Percentiles rank a stretch among this genome's conserved stretches.
Conservation (phyloP, 2,888 invertebrate genomes). For the Megastigmus dorsalis region DNA sequence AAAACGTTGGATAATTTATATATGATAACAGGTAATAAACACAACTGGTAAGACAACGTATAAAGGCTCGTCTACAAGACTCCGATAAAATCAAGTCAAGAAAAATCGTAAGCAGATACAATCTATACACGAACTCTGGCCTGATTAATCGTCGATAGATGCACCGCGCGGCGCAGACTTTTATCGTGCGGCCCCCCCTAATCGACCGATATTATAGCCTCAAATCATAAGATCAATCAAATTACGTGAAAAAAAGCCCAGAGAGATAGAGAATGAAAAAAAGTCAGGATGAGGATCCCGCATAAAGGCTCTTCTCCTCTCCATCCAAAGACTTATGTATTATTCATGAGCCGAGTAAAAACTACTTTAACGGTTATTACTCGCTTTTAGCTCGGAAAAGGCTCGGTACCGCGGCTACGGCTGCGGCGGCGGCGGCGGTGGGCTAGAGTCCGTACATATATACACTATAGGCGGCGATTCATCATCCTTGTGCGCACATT, state of each 20-base stretch:
- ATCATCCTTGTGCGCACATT: constrained; percentile 38
- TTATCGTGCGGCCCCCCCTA: constrained; percentile 23
- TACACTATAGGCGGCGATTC: constrained; percentile 33
- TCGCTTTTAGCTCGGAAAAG: constrained; percentile 17
- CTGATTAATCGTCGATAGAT: constrained; percentile 40
- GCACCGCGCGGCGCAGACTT: neutral
- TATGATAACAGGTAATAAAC: constrained; percentile 17
- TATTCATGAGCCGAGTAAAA: constrained; percentile 46
- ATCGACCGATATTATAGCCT: constrained; percentile 43
- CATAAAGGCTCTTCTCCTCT: neutral
- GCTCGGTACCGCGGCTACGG: too few relatives aligned
- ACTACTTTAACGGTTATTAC: constrained; percentile 46
- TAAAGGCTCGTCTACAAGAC: neutral
- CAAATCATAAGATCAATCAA: constrained; percentile 47
- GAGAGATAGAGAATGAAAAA: too few relatives aligned
- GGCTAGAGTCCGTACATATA: neutral
- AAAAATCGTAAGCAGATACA: constrained; percentile 35
- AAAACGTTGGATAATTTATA: too few relatives aligned
- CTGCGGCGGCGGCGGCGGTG: too few relatives aligned
- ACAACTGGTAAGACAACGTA: neutral
- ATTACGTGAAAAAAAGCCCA: neutral
- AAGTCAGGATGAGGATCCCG: too few relatives aligned
- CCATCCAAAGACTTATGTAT: constrained; percentile 30
- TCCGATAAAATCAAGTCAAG: constrained; percentile 33
- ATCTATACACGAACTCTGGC: constrained; percentile 26